Conservation (phyloP, 2,888 invertebrate genomes). For the Malacosoma neustria region DNA sequence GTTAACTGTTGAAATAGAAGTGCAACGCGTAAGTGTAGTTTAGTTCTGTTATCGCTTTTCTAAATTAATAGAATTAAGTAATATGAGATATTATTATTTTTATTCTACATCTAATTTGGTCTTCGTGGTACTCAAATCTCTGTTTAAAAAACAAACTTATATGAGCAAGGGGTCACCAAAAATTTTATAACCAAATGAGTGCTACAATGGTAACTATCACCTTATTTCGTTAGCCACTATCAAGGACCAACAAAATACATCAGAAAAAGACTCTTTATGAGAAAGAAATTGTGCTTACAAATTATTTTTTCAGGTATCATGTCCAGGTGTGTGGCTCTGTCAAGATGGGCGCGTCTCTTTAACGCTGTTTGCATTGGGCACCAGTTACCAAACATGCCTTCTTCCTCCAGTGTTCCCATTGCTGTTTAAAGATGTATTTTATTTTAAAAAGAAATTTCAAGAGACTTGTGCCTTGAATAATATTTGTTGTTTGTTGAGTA, state of each 20-base stretch:
- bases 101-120: too few species aligned
- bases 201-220: too few species aligned
- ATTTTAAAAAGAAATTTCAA: conserved; percentile 69
- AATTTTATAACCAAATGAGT: too few species aligned
- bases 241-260: too few species aligned
- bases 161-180: too few species aligned
- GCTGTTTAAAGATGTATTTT: conserved; percentile 80
- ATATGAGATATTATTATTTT: too few species aligned
- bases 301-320: conserved; percentile 83
- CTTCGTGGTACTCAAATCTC: too few species aligned
- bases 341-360: conserved; percentile 85
- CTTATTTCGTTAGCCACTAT: too few species aligned
- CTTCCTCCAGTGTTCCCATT: conserved; percentile 82
- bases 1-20: conserved; percentile 72
- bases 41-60: conserved; percentile 1
- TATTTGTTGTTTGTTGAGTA: conserved; percentile 59
- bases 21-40: conserved; percentile 62
- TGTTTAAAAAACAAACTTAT: too few species aligned
- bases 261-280: too few species aligned
- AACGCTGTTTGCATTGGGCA: conserved; percentile 80
- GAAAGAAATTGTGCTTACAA: too few species aligned
- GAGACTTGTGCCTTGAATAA: conserved; percentile 56
- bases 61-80: too few species aligned
- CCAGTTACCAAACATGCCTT: conserved; percentile 79
- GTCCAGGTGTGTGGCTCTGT: conserved; percentile 91